Percentiles rank a stretch among this genome's conserved stretches.
These are phyloP conservation scores for Euura saliciscinereae DNA, from an alignment of 1,140 invertebrate genomes.

Conservation along the genomic window DNA sequence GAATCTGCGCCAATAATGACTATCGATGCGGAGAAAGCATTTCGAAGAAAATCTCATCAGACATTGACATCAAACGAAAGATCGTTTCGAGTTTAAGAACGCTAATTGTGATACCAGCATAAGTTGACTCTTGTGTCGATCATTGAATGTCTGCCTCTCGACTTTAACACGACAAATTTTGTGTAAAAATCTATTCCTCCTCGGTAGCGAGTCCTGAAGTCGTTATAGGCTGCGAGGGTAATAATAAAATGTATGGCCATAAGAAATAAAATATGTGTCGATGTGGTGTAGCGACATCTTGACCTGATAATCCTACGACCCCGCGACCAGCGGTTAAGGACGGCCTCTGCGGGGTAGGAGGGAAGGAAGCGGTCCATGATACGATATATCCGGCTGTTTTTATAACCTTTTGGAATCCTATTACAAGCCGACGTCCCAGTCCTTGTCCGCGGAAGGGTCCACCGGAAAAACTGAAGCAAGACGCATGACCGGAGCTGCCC, in stretches of 20 bases:
- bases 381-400: conserved; percentile 17
- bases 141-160: no score
- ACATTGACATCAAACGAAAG: no score
- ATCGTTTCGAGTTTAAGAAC: no score
- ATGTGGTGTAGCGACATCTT: conserved; percentile 10
- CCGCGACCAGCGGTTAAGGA: not conserved
- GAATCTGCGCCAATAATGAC: no score
- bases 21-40: no score
- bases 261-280: conserved; percentile 11
- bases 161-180: no score
- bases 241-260: not conserved
- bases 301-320: conserved; percentile 10
- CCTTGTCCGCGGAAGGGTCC: conserved; percentile 3
- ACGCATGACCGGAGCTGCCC: not conserved
- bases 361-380: conserved; percentile 6
- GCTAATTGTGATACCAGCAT: no score
- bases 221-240: not conserved
- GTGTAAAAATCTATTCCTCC: no score
- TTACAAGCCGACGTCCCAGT: conserved; percentile 1
- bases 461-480: conserved; percentile 4
- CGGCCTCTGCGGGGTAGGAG: not conserved
- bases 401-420: conserved; percentile 13
- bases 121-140: no score
- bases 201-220: not conserved
- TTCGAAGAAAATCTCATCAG: no score